Evolutionary conservation across 2,888 invertebrate species (phyloP), one percentile per base, ranked within the genome.

Genomic region (Julus scanicus): DNA sequence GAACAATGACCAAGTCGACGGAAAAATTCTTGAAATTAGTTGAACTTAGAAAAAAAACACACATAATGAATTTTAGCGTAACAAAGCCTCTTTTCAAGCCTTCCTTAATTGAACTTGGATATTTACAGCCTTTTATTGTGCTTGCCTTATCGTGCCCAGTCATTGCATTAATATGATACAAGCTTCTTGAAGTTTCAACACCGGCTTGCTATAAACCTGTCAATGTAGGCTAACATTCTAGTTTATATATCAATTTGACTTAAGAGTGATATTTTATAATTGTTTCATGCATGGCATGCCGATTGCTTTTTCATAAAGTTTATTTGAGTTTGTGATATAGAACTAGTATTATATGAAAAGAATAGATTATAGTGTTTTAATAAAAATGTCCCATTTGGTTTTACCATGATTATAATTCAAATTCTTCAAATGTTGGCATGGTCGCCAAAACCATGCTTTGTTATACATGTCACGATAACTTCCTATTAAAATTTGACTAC

Each of bases 1-100:
- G 80, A 80, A 80, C 80, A 80, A 80, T 80, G 80, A 80, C 80
- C 80, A 80, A 80, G 80, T 80, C 80, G 37, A 80, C 37, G 80
- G 80, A 80, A 80, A 80, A 80, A 80, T 80, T 80, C 80, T 80
- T 13, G 80, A 80, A 80, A 80, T 80, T 80, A 80, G 37, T 11
- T 37, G 80, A 13, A 80, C 37, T 80, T 80, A 11, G 6, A 44
- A n/a, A 80, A 80, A 80, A 80, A 80, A 80, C n/a, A 80, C 9
- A 20, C 80, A 29, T 37, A 80, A 80, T 80, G 80, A 80, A 80
- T 80, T 37, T 80, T 80, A 80, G 80, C 80, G 80, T 80, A 80
- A 80, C 80, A 80, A 80, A 80, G 80, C 37, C 13, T 37, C 80
- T 80, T 80, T 80, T 37, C 37, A 80, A 80, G 37, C 15, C 71